Conservation (phyloP, 2,888 invertebrate species). For the Acleris literana region DNA sequence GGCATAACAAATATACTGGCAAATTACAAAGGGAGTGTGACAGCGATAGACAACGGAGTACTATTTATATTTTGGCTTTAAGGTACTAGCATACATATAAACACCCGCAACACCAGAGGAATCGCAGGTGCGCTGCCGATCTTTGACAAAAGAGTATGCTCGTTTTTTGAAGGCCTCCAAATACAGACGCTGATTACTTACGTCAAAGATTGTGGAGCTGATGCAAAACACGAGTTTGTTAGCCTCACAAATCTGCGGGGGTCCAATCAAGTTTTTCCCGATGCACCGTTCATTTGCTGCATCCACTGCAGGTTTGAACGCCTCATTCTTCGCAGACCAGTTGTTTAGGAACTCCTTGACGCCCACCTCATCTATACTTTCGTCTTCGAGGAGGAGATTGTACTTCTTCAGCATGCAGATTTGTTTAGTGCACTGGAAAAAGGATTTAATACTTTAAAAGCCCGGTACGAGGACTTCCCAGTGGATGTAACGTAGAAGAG, state of each 20-base stretch:
- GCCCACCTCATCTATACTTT: slow-evolving; percentile 53
- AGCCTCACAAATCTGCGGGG: slow-evolving; percentile 57
- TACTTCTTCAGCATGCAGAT: slow-evolving; percentile 59
- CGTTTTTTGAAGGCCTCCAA: no score
- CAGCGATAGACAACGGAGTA: no score
- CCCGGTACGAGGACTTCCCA: no score
- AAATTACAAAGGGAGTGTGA: no score
- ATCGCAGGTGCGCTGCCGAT: no score
- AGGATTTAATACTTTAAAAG: no score
- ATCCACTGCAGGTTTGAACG: slow-evolving; percentile 51
- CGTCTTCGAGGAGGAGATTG: slow-evolving; percentile 53
- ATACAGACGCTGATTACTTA: slow-evolving; percentile 41
- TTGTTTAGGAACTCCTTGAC: slow-evolving; percentile 48
- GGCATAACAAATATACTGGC: no score
- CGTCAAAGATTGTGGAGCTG: slow-evolving; percentile 50
- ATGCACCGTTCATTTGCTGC: slow-evolving; percentile 55
- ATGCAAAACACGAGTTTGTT: slow-evolving; percentile 60
- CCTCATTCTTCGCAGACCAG: slow-evolving; percentile 51
- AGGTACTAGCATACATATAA: no score
- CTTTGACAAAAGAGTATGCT: no score
- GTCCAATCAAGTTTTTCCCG: slow-evolving; percentile 48
- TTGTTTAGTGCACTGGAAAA: slow-evolving; percentile 61
- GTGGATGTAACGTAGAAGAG: no score
- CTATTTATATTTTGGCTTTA: no score
- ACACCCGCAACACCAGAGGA: no score